Evolutionary conservation across 1,140 invertebrate species (phyloP).

Genomic region (Sesamia nonagrioides): DNA sequence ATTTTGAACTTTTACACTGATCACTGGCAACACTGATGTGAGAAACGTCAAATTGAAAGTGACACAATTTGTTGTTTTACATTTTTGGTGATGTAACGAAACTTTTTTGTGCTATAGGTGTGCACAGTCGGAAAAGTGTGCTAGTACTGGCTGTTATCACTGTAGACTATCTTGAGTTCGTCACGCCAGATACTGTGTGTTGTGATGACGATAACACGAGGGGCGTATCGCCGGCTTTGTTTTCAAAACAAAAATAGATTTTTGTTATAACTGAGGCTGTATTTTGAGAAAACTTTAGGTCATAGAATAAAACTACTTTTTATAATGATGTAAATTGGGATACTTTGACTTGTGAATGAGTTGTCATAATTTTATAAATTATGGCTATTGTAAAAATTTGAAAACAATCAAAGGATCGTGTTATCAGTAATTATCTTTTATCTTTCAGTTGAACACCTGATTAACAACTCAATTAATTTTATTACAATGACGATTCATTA

Average conservation of each 20-base stretch:
- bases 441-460: not conserved
- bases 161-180: conserved; percentile 80
- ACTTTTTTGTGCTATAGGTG: conserved; percentile 58
- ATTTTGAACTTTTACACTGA: conserved; percentile 58
- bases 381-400: not conserved
- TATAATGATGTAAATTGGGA: conserved; percentile 15
- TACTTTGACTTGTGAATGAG: not conserved
- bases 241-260: conserved; percentile 48
- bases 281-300: not conserved
- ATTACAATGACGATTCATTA: conserved; percentile 9
- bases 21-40: conserved; percentile 52
- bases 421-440: conserved; percentile 22
- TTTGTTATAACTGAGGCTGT: conserved; percentile 7
- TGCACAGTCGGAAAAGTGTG: conserved; percentile 61
- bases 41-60: conserved; percentile 56
- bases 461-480: not conserved
- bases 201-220: conserved; percentile 75
- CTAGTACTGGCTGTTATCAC: conserved; percentile 79
- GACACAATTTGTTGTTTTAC: conserved; percentile 47
- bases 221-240: conserved; percentile 44
- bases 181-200: conserved; percentile 80
- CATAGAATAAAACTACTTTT: not conserved
- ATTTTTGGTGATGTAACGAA: conserved; percentile 43
- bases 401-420: conserved; percentile 6
- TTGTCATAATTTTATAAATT: not conserved